Base-by-base conservation (phyloP, 2,888 invertebrate species). In the Drosophila fulvimacula region DNA sequence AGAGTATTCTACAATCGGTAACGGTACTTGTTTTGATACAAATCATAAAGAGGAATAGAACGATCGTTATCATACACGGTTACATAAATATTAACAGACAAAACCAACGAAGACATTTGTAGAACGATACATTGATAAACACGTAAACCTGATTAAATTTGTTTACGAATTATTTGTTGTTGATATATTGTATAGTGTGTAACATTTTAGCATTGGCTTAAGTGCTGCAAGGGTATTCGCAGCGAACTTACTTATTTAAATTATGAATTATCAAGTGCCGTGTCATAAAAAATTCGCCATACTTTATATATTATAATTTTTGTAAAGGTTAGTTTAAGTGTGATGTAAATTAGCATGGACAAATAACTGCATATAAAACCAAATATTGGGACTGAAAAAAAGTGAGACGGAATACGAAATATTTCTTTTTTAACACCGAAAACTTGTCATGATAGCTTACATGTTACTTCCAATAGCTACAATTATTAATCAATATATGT, bases 391-490 rank as follows among this genome's bases (percentile, higher is more conserved):
- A 17, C 24, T 24, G 10, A 52, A 27, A 41, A 38, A 44, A 53
- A 44, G 32, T 19, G 32, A 42, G 24, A 34, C 7, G 30, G 19
- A 42, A 27, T 30, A 21, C 27, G 51, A 63, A 62, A 32, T 27
- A 10, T 32, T 49, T 19, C 15, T 34, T 52, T 52, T 61, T 7
- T n/a, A 38, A 44, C 42, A 62, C 53, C 46, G 5, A 56, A 53
- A 63, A 27, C 24, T 62, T 69, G 19, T 30, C 21, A 27, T 56
- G 39, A 44, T 51, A 21, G 41, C 46, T 32, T 41, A 39, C n/a
- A n/a, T 55, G 27, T 51, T 53, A 39, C 17, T 19, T 58, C 34
- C 42, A 44, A 65, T 69, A 52, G 38, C 36, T 75, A 59, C 42
- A 30, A 55, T 56, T 61, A 36, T 60, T 49, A 59, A 21, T 48